Percentiles rank a stretch among this genome's conserved stretches.
These are phyloP conservation scores for Carettochelys insculpta DNA, from an alignment of 2,113 vertebrate species.

Conservation along the genomic window DNA sequence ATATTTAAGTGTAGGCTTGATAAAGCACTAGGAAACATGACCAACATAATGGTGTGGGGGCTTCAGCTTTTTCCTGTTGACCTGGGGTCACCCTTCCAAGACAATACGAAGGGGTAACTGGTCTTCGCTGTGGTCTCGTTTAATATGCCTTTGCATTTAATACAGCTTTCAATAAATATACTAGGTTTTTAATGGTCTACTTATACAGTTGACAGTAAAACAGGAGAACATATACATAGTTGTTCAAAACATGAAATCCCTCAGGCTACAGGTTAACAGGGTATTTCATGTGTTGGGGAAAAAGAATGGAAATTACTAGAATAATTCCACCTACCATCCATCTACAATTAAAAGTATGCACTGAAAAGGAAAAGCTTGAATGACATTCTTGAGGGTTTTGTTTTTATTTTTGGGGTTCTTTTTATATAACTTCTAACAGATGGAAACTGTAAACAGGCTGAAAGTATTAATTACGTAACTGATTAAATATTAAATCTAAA, in stretches of 20 bases:
- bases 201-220: neutral
- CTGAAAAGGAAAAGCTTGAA: accelerated
- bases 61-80: neutral
- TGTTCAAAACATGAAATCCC: neutral
- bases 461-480: accelerated
- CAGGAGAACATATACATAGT: neutral
- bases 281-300: accelerated
- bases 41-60: neutral
- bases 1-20: neutral
- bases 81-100: neutral
- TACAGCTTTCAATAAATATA: accelerated
- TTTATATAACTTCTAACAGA: accelerated
- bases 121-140: neutral
- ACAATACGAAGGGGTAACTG: neutral
- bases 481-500: neutral
- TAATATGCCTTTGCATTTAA: neutral
- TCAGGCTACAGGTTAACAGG: neutral
- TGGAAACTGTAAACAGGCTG: neutral
- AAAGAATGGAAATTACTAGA: accelerated
- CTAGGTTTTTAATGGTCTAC: neutral
- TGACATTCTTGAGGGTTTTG: neutral
- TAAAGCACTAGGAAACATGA: neutral
- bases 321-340: accelerated
- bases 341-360: accelerated
- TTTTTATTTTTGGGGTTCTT: too few relatives aligned